Conservation (phyloP, 2,113 vertebrate species). For the Syngnathus typhle region DNA sequence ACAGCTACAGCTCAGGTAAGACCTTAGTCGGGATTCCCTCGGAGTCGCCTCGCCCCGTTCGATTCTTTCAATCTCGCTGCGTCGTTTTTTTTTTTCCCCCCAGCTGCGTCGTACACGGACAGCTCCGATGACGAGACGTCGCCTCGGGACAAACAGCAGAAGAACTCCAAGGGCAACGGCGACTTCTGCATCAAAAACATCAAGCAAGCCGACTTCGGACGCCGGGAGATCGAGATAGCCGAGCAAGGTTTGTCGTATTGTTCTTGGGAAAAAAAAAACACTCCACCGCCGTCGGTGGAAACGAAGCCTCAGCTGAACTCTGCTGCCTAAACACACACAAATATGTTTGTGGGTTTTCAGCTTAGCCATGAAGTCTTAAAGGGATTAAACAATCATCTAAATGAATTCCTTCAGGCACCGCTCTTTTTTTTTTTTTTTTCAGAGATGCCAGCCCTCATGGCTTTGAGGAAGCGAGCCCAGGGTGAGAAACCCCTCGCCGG, state of each 20-base stretch:
- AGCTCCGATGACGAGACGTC: conserved; percentile 98
- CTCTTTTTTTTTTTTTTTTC: conserved; percentile 14
- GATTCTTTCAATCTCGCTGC: too few species aligned
- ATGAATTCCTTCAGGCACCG: conserved; percentile 20
- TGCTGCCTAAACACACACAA: neutral
- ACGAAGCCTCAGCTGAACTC: neutral
- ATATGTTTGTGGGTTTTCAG: conserved; percentile 10
- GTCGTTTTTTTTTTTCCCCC: conserved; percentile 3
- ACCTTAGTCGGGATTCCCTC: neutral
- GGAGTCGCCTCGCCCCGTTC: conserved; percentile 21
- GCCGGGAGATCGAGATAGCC: conserved; percentile 95
- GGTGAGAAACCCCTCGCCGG: conserved; percentile 95
- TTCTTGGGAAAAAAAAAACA: too few species aligned
- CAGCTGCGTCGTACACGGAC: conserved; percentile 98
- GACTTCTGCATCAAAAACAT: conserved; percentile 99
- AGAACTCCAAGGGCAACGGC: conserved; percentile 89
- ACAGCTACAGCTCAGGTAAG: conserved; percentile 97
- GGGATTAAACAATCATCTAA: conserved; percentile 31
- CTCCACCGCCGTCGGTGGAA: too few species aligned
- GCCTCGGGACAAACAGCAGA: conserved; percentile 95
- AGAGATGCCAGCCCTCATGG: conserved; percentile 99
- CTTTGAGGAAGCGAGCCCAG: conserved; percentile 94
- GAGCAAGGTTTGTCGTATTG: conserved; percentile 79
- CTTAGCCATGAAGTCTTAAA: conserved; percentile 29
- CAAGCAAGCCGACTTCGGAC: conserved; percentile 95